phyloP scores from a whole-genome alignment of 2,888 invertebrate genomes.

The Euzophera pinguis region DNA sequence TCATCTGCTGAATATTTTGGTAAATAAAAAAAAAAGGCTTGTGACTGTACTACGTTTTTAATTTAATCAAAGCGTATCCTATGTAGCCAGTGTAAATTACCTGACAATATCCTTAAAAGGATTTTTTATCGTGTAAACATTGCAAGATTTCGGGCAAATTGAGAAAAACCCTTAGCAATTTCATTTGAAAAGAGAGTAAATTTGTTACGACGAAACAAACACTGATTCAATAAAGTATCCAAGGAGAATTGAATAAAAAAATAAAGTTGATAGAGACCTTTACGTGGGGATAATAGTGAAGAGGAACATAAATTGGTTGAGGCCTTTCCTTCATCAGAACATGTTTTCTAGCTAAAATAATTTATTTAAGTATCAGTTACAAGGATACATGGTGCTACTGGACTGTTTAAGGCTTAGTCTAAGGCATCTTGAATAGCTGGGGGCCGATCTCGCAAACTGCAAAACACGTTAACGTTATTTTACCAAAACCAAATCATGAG shows the following conservation, averaged over 20 bases:
- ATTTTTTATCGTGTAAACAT: conserved; percentile 9
- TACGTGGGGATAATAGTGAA: conserved; percentile 14
- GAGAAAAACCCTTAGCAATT: conserved; percentile 14
- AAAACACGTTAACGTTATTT: too few species aligned
- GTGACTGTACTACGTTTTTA: too few species aligned
- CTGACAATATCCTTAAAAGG: conserved; percentile 6
- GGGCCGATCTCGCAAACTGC: too few species aligned
- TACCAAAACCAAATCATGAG: too few species aligned
- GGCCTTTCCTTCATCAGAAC: too few species aligned
- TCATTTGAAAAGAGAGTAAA: conserved; percentile 15
- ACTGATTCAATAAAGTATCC: conserved; percentile 19
- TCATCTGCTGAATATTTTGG: too few species aligned
- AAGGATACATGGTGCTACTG: too few species aligned
- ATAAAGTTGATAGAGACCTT: conserved; percentile 10
- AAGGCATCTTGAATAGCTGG: too few species aligned
- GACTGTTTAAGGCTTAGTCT: too few species aligned
- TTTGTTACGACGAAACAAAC: conserved; percentile 20
- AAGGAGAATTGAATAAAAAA: conserved; percentile 19
- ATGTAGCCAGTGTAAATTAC: conserved; percentile 1
- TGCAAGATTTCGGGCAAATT: conserved; percentile 8
- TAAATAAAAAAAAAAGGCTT: too few species aligned
- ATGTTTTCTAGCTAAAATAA: too few species aligned
- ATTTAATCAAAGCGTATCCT: neutral
- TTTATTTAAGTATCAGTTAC: too few species aligned
- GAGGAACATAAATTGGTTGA: neutral